Evolutionary conservation across 2,797 vertebrate species (phyloP), one percentile per base, ranked within the genome.

Genomic region (Lagorchestes hirsutus): DNA sequence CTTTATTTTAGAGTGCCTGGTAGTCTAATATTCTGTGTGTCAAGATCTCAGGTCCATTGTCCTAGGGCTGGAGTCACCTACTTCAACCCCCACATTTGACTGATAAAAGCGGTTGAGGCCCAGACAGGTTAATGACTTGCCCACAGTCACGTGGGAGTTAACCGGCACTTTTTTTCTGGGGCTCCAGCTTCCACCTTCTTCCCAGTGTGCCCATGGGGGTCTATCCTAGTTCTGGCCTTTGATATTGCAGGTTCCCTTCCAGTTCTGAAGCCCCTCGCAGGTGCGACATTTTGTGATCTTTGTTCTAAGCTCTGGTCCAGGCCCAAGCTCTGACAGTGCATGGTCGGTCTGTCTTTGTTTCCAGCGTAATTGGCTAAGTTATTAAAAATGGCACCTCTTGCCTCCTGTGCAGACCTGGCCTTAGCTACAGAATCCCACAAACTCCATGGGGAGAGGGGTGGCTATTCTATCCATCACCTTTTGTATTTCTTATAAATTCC

Each of bases 31-130:
- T 59, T 59, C 29, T 31, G 29, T 34, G 13, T 29, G 27, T 67
- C 0, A 0, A 18, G 18, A 24, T 27, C 0, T 0, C 46, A 46
- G n/a, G n/a, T 2, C 22, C 62, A 18, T 40, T n/a, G 62, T 16
- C n/a, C 18, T 74, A 40, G 28, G 5, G 16, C 62, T 74, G 34
- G 62, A 16, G 18, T 50, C 40, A 46, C 46, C 22, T 82, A 34
- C 13, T n/a, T 13, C 62, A 67, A 0, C 13, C 4, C 74, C 40
- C 40, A 27, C 40, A 11, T 87, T 27, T 87, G 40, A 87, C 11
- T 12, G 40, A 87, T 46, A 50, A 87, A 9, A 9, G 24, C 22
- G 27, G 9, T 87, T 28, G n/a, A 82, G 40, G n/a, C 40, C n/a
- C 62, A 74, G 14, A 74, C 4, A 40, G 34, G 34, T 67, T 67